Evolutionary conservation across 2,888 invertebrate genomes (phyloP).

Genomic region (Cephalotes varians): DNA sequence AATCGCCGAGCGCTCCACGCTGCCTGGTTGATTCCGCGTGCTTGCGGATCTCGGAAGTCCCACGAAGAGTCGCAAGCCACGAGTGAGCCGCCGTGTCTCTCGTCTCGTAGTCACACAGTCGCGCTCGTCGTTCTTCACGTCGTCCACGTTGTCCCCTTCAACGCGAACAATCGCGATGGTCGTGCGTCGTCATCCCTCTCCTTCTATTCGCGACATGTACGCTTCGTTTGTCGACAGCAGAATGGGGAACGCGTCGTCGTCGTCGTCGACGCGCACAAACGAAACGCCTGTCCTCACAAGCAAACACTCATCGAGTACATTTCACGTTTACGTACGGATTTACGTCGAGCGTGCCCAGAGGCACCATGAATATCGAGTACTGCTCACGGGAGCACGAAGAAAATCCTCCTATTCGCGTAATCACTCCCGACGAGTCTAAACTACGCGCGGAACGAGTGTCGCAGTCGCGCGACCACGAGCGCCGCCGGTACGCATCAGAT

Average conservation of each 20-base stretch:
- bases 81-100: conserved; percentile 54
- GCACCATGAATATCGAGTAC: conserved; percentile 29
- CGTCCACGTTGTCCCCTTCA: conserved; percentile 61
- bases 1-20: conserved; percentile 85
- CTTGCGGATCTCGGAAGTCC: conserved; percentile 80
- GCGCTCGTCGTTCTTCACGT: conserved; percentile 57
- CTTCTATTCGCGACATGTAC: conserved; percentile 67
- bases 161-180: conserved; percentile 60
- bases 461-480: conserved; percentile 42
- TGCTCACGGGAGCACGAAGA: conserved; percentile 25
- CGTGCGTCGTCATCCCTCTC: conserved; percentile 74
- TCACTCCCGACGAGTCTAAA: conserved; percentile 32
- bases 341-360: conserved; percentile 14
- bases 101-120: conserved; percentile 25
- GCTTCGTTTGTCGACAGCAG: not conserved
- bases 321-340: conserved; percentile 30
- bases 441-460: conserved; percentile 52
- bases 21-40: conserved; percentile 83
- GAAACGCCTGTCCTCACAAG: conserved; percentile 33
- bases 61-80: conserved; percentile 72
- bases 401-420: conserved; percentile 20
- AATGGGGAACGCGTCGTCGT: not conserved
- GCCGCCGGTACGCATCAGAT: conserved; percentile 61
- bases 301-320: conserved; percentile 41
- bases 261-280: conserved; percentile 23